Evolutionary conservation across 2,888 invertebrate genomes (phyloP).

Genomic region (Therioaphis trifolii): DNA sequence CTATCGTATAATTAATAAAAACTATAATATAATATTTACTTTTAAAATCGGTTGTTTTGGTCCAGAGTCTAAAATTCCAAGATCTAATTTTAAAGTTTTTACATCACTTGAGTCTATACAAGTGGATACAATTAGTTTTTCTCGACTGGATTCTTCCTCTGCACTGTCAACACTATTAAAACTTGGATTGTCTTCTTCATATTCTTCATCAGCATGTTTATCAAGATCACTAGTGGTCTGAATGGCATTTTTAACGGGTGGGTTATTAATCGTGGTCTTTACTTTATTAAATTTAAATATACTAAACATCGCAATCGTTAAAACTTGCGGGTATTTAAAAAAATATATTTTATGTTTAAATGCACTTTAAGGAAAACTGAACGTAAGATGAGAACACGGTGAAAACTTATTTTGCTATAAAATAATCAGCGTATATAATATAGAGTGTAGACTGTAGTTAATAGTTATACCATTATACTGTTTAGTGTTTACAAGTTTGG

Average conservation of each 20-base stretch:
- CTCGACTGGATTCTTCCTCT: slow-evolving; percentile 1
- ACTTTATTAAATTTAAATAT: slow-evolving; percentile 20
- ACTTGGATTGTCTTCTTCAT: no score
- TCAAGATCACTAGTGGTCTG: no score
- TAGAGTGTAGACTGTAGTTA: no score
- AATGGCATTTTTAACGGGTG: no score
- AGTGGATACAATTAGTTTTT: slow-evolving; percentile 7
- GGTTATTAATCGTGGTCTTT: background rate
- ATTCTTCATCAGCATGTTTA: no score
- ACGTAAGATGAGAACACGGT: background rate
- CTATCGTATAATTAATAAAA: no score
- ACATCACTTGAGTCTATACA: slow-evolving; percentile 10
- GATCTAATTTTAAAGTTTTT: slow-evolving; percentile 7
- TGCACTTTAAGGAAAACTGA: background rate
- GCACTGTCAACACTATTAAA: background rate
- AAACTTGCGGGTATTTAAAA: background rate
- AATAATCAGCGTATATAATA: background rate
- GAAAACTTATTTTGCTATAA: background rate
- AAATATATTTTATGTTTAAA: background rate
- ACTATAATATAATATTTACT: slow-evolving; percentile 1
- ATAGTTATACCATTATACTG: background rate
- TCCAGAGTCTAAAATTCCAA: slow-evolving; percentile 15
- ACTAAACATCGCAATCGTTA: slow-evolving; percentile 19
- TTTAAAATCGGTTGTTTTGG: slow-evolving; percentile 13
- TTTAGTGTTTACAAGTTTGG: background rate